Evolutionary conservation across 2,888 invertebrate genomes (phyloP).

Genomic region (Blera fallax): DNA sequence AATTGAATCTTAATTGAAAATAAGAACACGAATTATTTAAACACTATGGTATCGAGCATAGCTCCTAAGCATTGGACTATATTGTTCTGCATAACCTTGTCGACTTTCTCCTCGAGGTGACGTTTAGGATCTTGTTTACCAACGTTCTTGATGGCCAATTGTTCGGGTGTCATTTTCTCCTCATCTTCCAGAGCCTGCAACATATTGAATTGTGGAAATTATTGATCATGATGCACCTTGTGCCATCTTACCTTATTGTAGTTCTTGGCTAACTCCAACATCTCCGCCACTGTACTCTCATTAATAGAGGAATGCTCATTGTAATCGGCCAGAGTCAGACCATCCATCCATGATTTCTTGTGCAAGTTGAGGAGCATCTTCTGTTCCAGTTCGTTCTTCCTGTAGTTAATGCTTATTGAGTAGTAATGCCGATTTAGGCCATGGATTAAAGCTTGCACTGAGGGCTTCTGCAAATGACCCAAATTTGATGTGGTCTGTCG

Average conservation of each 20-base stretch:
- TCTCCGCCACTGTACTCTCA: conserved; percentile 96
- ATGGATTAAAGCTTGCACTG: conserved; percentile 99
- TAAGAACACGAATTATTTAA: conserved; percentile 85
- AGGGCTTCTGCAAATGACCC: conserved; percentile 99
- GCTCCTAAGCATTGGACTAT: conserved; percentile 99
- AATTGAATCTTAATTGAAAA: conserved; percentile 64
- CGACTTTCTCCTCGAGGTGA: conserved; percentile 99
- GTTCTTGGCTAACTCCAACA: conserved; percentile 98
- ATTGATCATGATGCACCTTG: not conserved
- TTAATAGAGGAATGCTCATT: conserved; percentile 96
- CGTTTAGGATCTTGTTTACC: conserved; percentile 99
- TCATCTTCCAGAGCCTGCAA: conserved; percentile 95
- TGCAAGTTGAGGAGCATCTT: conserved; percentile 99
- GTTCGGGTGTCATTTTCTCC: conserved; percentile 99
- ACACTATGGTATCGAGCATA: conserved; percentile 96
- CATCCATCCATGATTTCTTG: conserved; percentile 99
- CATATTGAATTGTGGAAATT: conserved; percentile 2
- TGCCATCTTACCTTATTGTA: conserved; percentile 90
- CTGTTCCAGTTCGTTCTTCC: conserved; percentile 99
- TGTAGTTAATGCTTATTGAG: conserved; percentile 99
- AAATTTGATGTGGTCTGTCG: conserved; percentile 99
- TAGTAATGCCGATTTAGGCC: conserved; percentile 99
- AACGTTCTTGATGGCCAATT: conserved; percentile 99
- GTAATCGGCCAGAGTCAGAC: conserved; percentile 94
- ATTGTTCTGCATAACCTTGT: conserved; percentile 97